Evolutionary conservation across 2,888 invertebrate species (phyloP), one percentile per base, ranked within the genome.

Genomic region (Heteropelma amictum): DNA sequence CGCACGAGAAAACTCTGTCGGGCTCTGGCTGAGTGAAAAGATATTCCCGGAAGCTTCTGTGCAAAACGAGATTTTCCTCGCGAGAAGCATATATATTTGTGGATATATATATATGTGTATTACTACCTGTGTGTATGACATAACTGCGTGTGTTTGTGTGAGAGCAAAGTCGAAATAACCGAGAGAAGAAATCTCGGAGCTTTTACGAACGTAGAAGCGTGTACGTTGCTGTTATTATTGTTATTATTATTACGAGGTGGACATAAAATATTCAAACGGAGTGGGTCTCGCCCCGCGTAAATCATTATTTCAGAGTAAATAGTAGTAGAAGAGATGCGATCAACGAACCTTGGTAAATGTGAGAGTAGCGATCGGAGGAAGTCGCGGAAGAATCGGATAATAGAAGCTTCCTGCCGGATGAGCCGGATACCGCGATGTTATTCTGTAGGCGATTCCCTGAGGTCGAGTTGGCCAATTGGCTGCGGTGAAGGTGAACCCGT

Each of bases 401-500:
- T 95, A 96, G 91, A 98, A 98, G 61, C 97, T 97, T 73, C 96
- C 96, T 10, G 98, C 98, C 17, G 97, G 97, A 90, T 98, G 97
- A 71, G 95, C 94, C 7, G 97, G 98, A 89, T 95, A 95, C 80
- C 94, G 93, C 51, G 96, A 94, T 30, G 97, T 97, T 90, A 98
- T 96, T 84, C 95, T 93, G 90, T 95, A 95, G 80, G 97, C 95
- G 80, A 95, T 94, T 80, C 96, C 96, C 88, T 95, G 95, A 1
- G 97, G 97, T 56, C 95, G 94, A 17, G 97, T 96, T 61, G 96
- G 95, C 97, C 98, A 98, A 91, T 97, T 96, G 56, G 97, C 97
- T n/a, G 98, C 96, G 14, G 97, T 97, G 90, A 98, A 98, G 61
- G 97, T 97, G 90, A 97, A 96, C 2, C 98, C 98, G 89, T 96